Base-by-base conservation (phyloP, 2,888 invertebrate genomes). In the Parnassius mnemosyne region DNA sequence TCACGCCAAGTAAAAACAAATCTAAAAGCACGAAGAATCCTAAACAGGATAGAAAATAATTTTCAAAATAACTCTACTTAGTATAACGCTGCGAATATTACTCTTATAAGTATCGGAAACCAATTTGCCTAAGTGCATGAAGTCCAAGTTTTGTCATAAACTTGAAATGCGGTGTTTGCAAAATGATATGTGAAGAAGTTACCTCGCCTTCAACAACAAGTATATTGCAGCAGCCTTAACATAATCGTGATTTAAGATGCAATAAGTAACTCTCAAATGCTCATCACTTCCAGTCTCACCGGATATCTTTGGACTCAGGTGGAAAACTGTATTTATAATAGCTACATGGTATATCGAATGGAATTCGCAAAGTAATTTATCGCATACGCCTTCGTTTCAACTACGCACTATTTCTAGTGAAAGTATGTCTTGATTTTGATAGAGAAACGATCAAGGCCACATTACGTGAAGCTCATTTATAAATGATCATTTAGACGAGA, bases 51-150 rank as follows among this genome's bases (percentile, higher is more conserved):
- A 57, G 50, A 53, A 58, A 63, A 63, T 63, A 59, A 59, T 56
- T 51, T 52, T 52, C 51, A 25, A 63, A 80, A 85, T 85, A 84
- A 81, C 81, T 85, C 78, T 83, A 83, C 60, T 56, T 66, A 78
- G 77, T 80, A 79, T 76, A 83, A 81, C 79, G 75, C 78, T 74
- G 78, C 77, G 77, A 77, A 82, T 82, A 84, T 10, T n/a, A 7
- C 81, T 82, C 76, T 87, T 87, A 84, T 85, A 89, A 89, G 85
- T 89, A 90, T 91, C 86, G 88, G 85, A 89, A 91, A 89, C 80
- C 89, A 88, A 91, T 90, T 91, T 88, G 79, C 86, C 80, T 91
- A 88, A 91, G 90, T 90, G 89, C 89, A 88, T 83, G 85, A 82
- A 88, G 86, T 85, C 83, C 81, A 89, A 90, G 87, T 89, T 91